Base-by-base conservation (phyloP, 2,888 invertebrate genomes). In the Athalia rosae region DNA sequence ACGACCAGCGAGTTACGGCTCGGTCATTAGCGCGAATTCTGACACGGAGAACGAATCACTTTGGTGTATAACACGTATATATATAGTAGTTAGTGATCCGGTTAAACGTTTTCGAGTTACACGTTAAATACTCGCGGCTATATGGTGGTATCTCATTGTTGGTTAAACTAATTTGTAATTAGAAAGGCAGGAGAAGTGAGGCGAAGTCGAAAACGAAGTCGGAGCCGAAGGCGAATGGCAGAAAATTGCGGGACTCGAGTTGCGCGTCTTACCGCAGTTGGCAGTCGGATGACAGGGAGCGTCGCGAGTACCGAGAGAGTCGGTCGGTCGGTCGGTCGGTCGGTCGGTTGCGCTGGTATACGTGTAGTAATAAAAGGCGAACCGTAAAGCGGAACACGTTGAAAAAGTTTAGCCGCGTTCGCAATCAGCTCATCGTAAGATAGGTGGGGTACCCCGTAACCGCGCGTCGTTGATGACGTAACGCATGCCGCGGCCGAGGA, bases 81-180 rank as follows among this genome's bases (percentile, higher is more conserved):
- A n/a, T n/a, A n/a, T n/a, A n/a, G n/a, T n/a, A n/a, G n/a, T n/a
- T n/a, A n/a, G n/a, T n/a, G 28, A 28, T 28, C 28, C 28, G 28
- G 28, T 28, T 28, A 28, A 28, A 28, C 28, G 28, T 28, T 28
- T 28, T 28, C 28, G 28, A 13, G 58, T 58, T 58, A 71, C 58
- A 45, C 71, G 47, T 64, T 15, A 45, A 4, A 13, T 64, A 28
- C 28, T 28, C 28, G 64, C 13, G 43, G 11, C 11, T 58, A 74
- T 28, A 28, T 61, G 74, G 48, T 48, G 74, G 28, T 74, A 74
- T 62, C 74, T 58, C 58, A 58, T 71, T 71, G 74, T 62, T 79
- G 69, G 76, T 80, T 78, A 77, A 77, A 80, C 79, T 79, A 79
- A 80, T 80, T 80, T 79, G 80, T 77, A 80, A 80, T 80, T 80